phyloP scores from a whole-genome alignment of 2,113 vertebrate species.

The Ophiodon elongatus region DNA sequence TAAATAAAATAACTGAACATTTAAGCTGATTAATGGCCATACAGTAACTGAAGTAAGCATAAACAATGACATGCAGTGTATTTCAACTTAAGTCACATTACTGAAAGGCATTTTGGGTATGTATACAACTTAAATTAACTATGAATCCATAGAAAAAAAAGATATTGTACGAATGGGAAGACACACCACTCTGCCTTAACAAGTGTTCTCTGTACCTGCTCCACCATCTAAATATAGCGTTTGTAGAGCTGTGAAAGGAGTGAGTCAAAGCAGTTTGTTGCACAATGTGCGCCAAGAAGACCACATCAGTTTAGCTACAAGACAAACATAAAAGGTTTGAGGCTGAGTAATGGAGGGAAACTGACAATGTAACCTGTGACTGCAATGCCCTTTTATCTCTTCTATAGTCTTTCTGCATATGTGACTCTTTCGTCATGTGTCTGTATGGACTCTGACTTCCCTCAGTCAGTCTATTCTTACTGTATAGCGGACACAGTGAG shows the following conservation, averaged over 20 bases:
- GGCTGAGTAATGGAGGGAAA: conserved; percentile 5
- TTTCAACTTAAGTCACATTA: not conserved
- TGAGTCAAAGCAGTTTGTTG: conserved; percentile 67
- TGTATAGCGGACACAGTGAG: conserved; percentile 15
- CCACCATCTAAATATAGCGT: conserved; percentile 58
- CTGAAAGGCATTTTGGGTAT: not conserved
- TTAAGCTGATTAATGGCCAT: not conserved
- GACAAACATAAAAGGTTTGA: not conserved
- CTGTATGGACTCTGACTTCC: conserved; percentile 1
- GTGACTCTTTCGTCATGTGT: not conserved
- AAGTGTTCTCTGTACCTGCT: conserved; percentile 45
- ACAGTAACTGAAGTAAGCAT: not conserved
- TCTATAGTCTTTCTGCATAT: not conserved
- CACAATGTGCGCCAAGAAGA: conserved; percentile 32
- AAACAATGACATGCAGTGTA: not conserved
- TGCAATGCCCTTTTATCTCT: not conserved
- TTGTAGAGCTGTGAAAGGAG: conserved; percentile 38
- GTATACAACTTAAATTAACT: not conserved
- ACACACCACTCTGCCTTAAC: conserved; percentile 36
- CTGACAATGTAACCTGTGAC: not conserved
- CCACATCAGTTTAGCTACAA: conserved; percentile 17
- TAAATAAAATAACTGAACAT: not conserved
- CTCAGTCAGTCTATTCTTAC: conserved; percentile 13
- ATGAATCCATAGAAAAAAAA: conserved; percentile 13
- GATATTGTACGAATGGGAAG: not conserved